phyloP scores from a whole-genome alignment of 2,888 invertebrate species.

The Rutpela maculata region DNA sequence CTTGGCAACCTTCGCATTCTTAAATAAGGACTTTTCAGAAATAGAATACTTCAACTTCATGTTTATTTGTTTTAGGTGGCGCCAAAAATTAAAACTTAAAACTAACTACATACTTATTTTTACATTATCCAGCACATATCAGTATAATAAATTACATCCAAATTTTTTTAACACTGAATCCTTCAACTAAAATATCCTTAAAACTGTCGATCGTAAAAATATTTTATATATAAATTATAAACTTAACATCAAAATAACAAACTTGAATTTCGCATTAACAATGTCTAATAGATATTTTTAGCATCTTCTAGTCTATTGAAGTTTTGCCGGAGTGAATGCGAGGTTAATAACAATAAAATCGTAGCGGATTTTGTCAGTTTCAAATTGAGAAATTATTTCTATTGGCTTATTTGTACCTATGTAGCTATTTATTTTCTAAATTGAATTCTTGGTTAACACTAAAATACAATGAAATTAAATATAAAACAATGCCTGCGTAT shows the following conservation, averaged over 20 bases:
- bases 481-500: no score
- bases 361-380: background rate
- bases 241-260: background rate
- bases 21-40: background rate
- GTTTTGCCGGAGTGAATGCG: background rate
- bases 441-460: no score
- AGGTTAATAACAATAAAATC: background rate
- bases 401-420: background rate
- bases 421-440: no score
- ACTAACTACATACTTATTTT: background rate
- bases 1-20: background rate
- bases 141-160: background rate
- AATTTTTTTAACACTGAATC: background rate
- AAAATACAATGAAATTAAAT: no score
- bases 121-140: background rate
- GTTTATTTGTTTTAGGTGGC: background rate
- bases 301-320: background rate
- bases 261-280: background rate
- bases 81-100: background rate
- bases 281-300: background rate
- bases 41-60: background rate
- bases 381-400: background rate
- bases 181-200: background rate
- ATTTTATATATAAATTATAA: slow-evolving; percentile 1
- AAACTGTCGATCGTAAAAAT: background rate